Evolutionary conservation across 2,797 vertebrate genomes (phyloP).

Genomic region (Loriculus beryllinus): DNA sequence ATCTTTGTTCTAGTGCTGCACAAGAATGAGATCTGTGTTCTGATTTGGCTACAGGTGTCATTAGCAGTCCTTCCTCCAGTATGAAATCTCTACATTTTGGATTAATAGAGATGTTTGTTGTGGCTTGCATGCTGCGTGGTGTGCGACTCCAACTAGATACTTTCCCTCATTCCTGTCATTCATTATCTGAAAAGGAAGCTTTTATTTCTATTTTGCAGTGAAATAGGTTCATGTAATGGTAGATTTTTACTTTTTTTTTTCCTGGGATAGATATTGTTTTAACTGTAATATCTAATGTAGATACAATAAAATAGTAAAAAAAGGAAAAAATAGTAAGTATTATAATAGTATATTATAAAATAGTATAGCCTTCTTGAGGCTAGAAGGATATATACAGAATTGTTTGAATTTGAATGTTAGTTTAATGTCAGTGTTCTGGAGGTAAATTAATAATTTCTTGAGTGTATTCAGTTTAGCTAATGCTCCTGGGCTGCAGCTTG

Average conservation of each 20-base stretch:
- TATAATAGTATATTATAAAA: too few relatives aligned
- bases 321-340: not conserved
- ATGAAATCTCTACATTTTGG: not conserved
- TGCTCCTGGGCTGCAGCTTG: not conserved
- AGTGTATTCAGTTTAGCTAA: not conserved
- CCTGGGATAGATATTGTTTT: not conserved
- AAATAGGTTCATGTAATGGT: not conserved
- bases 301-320: not conserved
- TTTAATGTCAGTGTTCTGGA: not conserved
- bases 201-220: not conserved
- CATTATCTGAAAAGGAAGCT: not conserved
- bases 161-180: rapidly evolving
- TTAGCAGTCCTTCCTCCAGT: not conserved
- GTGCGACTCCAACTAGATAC: not conserved
- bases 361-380: not conserved
- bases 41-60: not conserved
- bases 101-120: not conserved
- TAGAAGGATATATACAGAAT: not conserved
- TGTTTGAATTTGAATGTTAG: not conserved
- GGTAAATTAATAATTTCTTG: slow-evolving; percentile 4
- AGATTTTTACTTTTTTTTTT: not conserved
- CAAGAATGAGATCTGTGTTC: not conserved
- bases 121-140: not conserved
- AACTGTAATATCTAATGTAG: not conserved
- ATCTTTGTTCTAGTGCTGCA: not conserved